Base-by-base conservation (phyloP, 2,888 invertebrate genomes). In the Glyphotaelius pellucidus region DNA sequence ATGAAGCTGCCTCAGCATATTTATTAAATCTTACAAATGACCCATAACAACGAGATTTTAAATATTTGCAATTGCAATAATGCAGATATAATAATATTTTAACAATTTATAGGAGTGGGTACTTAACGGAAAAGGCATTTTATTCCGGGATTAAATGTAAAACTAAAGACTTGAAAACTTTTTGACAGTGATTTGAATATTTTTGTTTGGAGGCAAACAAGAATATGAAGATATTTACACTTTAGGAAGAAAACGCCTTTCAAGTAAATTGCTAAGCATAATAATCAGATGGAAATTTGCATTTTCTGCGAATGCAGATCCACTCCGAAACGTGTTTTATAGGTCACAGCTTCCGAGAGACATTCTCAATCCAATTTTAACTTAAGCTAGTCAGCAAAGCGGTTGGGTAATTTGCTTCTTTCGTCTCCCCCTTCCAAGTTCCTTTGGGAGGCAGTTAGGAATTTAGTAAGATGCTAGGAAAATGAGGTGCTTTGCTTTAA, bases 281-380 rank as follows among this genome's bases (percentile, higher is more conserved):
- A 25, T 25, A 67, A 67, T 67, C 67, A 67, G 67, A 25, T 67
- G 11, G 9, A 67, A 52, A 85, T 90, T 52, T 67, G 31, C 31
- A 90, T 90, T 80, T 80, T 81, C 30, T 31, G 47, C 42, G 81
- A 81, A 31, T 81, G 81, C 32, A 81, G 81, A 32, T 81, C 31
- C 14, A 32, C 15, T 9, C 15, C 14, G 81, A 9, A 32, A 81
- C 81, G 32, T 81, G 31, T 81, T 81, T 81, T 81, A 81, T 81
- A 32, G 81, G 15, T 81, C 32, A 7, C 81, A 81, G 31, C 81
- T 81, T 81, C 32, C 15, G 11, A 81, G 31, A 32, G 14, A 32
- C 81, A 32, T 81, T 81, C 81, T 14, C 31, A 14, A 81, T 81
- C 81, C 81, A 81, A 81, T 81, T 81, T 81, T 19, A 81, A 31